Evolutionary conservation across 2,888 invertebrate species (phyloP).

Genomic region (Invenusta paracnida): DNA sequence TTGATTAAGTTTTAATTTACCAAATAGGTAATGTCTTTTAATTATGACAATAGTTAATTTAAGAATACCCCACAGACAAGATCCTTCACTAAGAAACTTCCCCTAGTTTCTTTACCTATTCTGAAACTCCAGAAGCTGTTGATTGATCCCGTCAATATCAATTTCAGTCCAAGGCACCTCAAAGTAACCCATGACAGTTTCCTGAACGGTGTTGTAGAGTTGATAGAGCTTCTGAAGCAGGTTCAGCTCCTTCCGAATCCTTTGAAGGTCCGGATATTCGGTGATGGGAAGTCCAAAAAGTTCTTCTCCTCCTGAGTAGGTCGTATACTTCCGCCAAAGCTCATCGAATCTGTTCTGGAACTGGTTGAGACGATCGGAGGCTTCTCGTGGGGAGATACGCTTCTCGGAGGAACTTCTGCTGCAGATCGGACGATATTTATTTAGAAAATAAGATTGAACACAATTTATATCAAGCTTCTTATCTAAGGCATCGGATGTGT

Average conservation of each 20-base stretch:
- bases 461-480: too few relatives aligned
- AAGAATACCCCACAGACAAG: too few relatives aligned
- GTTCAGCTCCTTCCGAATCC: conserved; percentile 85
- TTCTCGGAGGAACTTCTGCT: conserved; percentile 81
- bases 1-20: too few relatives aligned
- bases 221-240: conserved; percentile 90
- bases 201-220: conserved; percentile 89
- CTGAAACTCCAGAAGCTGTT: conserved; percentile 92
- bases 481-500: too few relatives aligned
- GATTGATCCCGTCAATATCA: conserved; percentile 93
- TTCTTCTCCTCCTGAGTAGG: conserved; percentile 89
- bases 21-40: too few relatives aligned
- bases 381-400: conserved; percentile 82
- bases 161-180: conserved; percentile 93
- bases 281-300: conserved; percentile 84
- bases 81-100: too few relatives aligned
- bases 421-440: too few relatives aligned
- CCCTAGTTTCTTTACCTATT: conserved; percentile 69
- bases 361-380: conserved; percentile 81
- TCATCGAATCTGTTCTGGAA: conserved; percentile 78
- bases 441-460: too few relatives aligned
- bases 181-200: conserved; percentile 88
- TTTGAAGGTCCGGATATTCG: conserved; percentile 85
- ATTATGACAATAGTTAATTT: too few relatives aligned
- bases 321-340: conserved; percentile 86